Evolutionary conservation across 2,888 invertebrate genomes (phyloP), one percentile per base, ranked within the genome.

Genomic region (Pocota personata): DNA sequence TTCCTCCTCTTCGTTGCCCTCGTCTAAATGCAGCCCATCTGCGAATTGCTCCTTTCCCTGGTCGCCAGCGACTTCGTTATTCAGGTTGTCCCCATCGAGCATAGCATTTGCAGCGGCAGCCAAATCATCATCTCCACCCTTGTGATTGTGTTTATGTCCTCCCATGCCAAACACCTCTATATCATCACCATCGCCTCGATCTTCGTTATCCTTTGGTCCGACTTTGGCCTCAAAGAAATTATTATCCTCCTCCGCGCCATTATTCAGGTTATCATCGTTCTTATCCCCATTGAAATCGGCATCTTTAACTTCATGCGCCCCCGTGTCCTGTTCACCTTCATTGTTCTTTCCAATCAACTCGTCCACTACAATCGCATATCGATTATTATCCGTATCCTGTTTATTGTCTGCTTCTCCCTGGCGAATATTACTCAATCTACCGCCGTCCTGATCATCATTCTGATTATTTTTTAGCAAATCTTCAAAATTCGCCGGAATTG

Each of bases 21-120:
- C 92, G 76, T 93, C 93, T 46, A 92, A 88, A 86, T 91, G 92
- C 72, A 92, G 89, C 32, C 91, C 91, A 76, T 92, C 92, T n/a
- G 86, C 89, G 87, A 88, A 91, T 67, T 88, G 89, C 71, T 92
- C 91, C 84, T 92, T 93, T 32, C 92, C 92, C 76, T 93, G 92
- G 87, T 93, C 93, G 19, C 91, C 92, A 30, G 91, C 92, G n/a
- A 93, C 92, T 89, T 93, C 93, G 88, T 93, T 93, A 72, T 93
- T 92, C 32, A 93, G 90, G 88, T 92, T 92, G 27, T 92, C 92
- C 2, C 91, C 90, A 48, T 91, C 92, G 4, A 91, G 88, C 60
- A 90, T 84, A 62, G 89, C 89, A 71, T 90, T 90, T 12, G 90
- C 91, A 10, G 89, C 90, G 21, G 90, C 89, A 3, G 88, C 90